Evolutionary conservation across 2,888 invertebrate species (phyloP).

Genomic region (Pemphredon lugubris): DNA sequence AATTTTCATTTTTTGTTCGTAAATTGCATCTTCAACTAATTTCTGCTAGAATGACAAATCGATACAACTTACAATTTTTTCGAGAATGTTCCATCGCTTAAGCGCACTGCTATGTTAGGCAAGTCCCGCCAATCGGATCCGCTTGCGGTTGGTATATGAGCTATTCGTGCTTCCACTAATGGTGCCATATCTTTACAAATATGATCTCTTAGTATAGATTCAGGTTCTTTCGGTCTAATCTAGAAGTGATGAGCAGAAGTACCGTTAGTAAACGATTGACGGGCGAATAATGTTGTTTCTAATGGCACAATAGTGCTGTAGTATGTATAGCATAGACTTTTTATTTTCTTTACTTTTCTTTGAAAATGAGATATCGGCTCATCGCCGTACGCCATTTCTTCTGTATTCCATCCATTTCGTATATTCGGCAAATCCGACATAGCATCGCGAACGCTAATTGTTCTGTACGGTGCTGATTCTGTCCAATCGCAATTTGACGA

Average conservation of each 20-base stretch:
- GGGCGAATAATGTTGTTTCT: not conserved
- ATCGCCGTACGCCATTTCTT: slow-evolving; percentile 88
- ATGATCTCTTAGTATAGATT: slow-evolving; percentile 86
- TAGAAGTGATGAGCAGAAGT: slow-evolving; percentile 64
- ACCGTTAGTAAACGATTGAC: not conserved
- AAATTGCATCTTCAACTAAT: not conserved
- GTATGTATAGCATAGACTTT: not conserved
- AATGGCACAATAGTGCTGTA: not conserved
- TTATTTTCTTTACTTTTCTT: slow-evolving; percentile 79
- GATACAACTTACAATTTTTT: slow-evolving; percentile 83
- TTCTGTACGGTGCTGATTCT: slow-evolving; percentile 88
- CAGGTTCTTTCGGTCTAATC: slow-evolving; percentile 84
- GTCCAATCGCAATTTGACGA: slow-evolving; percentile 84
- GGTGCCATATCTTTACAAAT: slow-evolving; percentile 93
- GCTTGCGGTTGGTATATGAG: slow-evolving; percentile 87
- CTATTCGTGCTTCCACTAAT: slow-evolving; percentile 89
- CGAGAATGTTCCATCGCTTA: slow-evolving; percentile 87
- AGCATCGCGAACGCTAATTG: slow-evolving; percentile 90
- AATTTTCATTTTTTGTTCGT: not conserved
- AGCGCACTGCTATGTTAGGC: slow-evolving; percentile 88
- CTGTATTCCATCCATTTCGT: slow-evolving; percentile 87
- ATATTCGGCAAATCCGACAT: slow-evolving; percentile 91
- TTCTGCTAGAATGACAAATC: not conserved
- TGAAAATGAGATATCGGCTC: slow-evolving; percentile 90
- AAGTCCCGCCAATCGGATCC: slow-evolving; percentile 94